Evolutionary conservation across 2,113 vertebrate genomes (phyloP), one percentile per base, ranked within the genome.

Genomic region (Aphyosemion australe): DNA sequence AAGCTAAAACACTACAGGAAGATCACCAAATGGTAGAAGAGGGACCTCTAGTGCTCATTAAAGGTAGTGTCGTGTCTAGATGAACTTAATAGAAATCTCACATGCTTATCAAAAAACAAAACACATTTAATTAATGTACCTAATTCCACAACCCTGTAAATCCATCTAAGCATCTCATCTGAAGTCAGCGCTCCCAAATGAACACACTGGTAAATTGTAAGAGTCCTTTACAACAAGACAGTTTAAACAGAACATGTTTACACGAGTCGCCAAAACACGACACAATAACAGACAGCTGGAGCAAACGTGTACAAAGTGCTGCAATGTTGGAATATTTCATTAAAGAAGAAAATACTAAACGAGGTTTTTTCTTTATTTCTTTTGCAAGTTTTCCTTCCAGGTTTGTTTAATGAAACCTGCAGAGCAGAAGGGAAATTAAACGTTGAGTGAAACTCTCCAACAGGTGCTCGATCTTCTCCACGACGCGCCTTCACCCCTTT

Each of bases 11-110:
- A 41, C 43, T 10, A 31, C 8, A 42, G 48, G 19, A n/a, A 7
- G 61, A 37, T n/a, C 8, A 15, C 1, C 2, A 20, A 53, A 42
- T 12, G 14, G 6, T 43, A 34, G 58, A 63, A 47, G 2, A 50
- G 62, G 7, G 54, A 87, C 90, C 83, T 74, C 88, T 87, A 51
- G 78, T 86, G 90, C 59, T 64, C 14, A 21, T 39, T 4, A 15
- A 37, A 50, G n/a, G 20, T 37, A 0, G 9, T 37, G 34, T 26
- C 5, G 34, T 8, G 4, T 37, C 34, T 37, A 37, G 6, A 37
- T 37, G 34, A 37, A 37, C 7, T 19, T 20, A 19, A 50, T 12
- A 15, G 1, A 47, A 18, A n/a, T 16, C 16, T 47, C 16, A 71
- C 65, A 72, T 62, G 59, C 21, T 78, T 41, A 50, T 68, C 12